Evolutionary conservation across 2,888 invertebrate genomes (phyloP), one percentile per base, ranked within the genome.

Genomic region (Xanthia togata): DNA sequence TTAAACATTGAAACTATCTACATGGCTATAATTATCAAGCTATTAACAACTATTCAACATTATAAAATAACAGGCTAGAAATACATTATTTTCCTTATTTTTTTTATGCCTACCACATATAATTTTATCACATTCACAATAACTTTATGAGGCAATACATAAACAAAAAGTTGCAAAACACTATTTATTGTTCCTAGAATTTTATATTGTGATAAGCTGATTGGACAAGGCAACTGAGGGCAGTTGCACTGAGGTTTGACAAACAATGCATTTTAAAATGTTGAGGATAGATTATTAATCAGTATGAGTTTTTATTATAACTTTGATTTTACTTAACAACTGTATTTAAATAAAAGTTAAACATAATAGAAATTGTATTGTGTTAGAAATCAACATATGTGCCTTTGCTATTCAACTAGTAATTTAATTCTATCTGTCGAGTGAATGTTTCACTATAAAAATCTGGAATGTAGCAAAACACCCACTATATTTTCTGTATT

Each of bases 41-140:
- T 35, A 57, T 4, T 47, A 26, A 57, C 0, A 75, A 81, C 75
- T 57, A 75, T 55, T 76, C 82, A 47, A 44, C 44, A 47, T n/a
- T 47, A 41, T 6, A 47, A n/a, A 78, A 82, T 47, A 65, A 60
- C 41, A 59, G 4, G 14, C 23, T 76, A 31, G 20, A 50, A n/a
- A 79, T 0, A 38, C 20, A 76, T 23, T 44, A 0, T 76, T 65
- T 82, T 79, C 62, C 78, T 65, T 55, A 60, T 76, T 53, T 74
- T 35, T n/a, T 77, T 76, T 35, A 20, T 60, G 41, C 41, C 31
- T 31, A 50, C 1, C 44, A 44, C 23, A 20, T 14, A 26, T 55
- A 62, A n/a, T 77, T 53, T 63, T 68, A 81, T 78, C 74, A 35
- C 31, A 23, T 47, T 47, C 57, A n/a, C 41, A 63, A 23, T 76